phyloP scores from a whole-genome alignment of 30 jellyfish, hydroid and myxozoan species.

The Morbakka virulenta region DNA sequence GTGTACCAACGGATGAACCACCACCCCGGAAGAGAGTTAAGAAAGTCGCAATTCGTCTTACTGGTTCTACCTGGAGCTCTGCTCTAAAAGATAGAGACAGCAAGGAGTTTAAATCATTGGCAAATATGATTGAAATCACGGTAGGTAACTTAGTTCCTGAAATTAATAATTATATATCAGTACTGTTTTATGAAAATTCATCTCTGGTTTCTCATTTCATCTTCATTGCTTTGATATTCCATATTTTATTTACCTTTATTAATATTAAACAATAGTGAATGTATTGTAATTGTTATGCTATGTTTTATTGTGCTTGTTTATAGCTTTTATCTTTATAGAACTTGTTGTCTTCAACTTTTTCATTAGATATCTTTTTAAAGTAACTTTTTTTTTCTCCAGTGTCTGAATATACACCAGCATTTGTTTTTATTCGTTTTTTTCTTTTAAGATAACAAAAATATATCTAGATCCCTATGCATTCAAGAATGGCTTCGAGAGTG shows the following conservation, averaged over 20 bases:
- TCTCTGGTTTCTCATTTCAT: not conserved
- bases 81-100: conserved; percentile 29
- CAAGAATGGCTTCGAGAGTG: conserved; percentile 73
- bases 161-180: too few species aligned
- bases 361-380: too few species aligned
- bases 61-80: conserved; percentile 13
- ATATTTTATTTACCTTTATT: not conserved
- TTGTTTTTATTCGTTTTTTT: not conserved
- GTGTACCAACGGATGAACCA: conserved; percentile 67
- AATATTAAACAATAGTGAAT: not conserved
- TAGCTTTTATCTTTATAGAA: too few species aligned
- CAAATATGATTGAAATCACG: conserved; percentile 57
- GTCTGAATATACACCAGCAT: too few species aligned
- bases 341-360: too few species aligned
- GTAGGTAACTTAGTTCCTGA: conserved; percentile 59
- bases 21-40: conserved; percentile 37
- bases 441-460: conserved; percentile 51
- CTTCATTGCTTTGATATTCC: not conserved
- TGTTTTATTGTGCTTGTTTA: too few species aligned
- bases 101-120: conserved; percentile 29
- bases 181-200: too few species aligned
- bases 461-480: conserved; percentile 45
- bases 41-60: conserved; percentile 31
- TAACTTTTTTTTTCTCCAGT: too few species aligned
- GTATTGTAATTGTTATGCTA: too few species aligned